A percentile compares a stretch with the other conserved stretches of the same genome.
Conservation (phyloP, 2,797 vertebrate genomes). For the Syngnathus acus region DNA sequence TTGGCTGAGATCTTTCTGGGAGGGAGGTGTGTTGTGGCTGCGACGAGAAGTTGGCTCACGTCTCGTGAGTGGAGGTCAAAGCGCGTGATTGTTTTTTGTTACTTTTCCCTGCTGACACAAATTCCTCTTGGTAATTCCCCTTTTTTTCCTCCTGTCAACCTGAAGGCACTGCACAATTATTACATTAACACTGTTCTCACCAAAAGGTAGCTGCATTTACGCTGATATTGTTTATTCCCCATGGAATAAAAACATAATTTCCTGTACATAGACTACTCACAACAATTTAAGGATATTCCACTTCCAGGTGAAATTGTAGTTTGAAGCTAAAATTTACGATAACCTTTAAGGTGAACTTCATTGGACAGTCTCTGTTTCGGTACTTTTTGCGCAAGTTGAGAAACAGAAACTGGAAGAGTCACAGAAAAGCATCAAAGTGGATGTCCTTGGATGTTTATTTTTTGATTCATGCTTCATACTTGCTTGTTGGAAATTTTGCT, state of each 20-base stretch:
- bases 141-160: slow-evolving; percentile 15
- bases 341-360: background rate
- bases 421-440: no score
- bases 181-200: slow-evolving; percentile 14
- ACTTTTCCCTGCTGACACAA: slow-evolving; percentile 15
- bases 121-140: slow-evolving; percentile 7
- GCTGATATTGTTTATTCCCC: slow-evolving; percentile 17
- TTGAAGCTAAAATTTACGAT: background rate
- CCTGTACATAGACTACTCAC: background rate
- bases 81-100: slow-evolving; percentile 14
- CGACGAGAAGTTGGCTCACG: slow-evolving; percentile 9
- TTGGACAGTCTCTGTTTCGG: background rate
- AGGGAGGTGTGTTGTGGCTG: slow-evolving; percentile 9
- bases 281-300: background rate
- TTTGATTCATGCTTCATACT: no score
- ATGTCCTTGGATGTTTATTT: no score
- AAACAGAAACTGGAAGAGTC: no score
- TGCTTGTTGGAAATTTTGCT: no score
- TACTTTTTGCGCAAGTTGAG: no score
- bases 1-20: slow-evolving; percentile 25
- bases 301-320: background rate
- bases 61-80: slow-evolving; percentile 14
- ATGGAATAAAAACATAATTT: background rate
- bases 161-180: slow-evolving; percentile 26
- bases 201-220: slow-evolving; percentile 38